Conservation (phyloP, 2,888 invertebrate species). For the Homarus gammarus region DNA sequence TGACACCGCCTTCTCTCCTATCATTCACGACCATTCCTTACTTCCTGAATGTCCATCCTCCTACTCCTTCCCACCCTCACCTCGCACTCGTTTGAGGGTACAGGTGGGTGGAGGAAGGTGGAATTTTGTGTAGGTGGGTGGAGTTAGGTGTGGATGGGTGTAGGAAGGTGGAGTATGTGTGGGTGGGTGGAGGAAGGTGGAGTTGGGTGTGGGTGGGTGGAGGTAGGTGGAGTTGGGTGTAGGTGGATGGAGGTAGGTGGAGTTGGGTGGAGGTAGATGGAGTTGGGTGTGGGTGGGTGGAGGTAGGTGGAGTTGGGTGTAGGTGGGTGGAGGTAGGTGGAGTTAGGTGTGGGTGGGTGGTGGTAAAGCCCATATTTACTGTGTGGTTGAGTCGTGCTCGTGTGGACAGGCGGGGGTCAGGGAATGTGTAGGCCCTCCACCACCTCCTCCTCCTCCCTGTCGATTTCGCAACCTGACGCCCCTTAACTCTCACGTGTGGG, state of each 20-base stretch:
- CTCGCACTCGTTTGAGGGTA: no score
- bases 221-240: neutral
- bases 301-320: neutral
- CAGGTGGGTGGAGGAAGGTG: neutral
- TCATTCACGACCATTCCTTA: no score
- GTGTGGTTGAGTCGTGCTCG: neutral
- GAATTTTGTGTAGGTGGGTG: neutral
- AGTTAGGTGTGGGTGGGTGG: neutral
- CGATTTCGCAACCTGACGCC: neutral
- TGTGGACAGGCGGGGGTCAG: no score
- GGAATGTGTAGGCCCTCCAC: no score
- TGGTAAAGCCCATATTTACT: neutral
- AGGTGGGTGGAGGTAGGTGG: neutral
- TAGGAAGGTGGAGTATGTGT: no score
- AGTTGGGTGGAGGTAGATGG: neutral
- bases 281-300: neutral
- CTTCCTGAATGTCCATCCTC: no score
- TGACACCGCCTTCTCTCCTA: no score
- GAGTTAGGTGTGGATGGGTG: neutral
- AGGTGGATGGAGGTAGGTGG: neutral
- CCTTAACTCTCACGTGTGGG: neutral
- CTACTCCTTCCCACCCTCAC: no score
- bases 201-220: neutral
- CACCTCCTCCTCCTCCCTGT: no score
- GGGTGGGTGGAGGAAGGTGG: neutral